These are phyloP conservation scores for Cylloceria caligata DNA, from an alignment of 2,888 invertebrate genomes.

Conservation along the genomic window DNA sequence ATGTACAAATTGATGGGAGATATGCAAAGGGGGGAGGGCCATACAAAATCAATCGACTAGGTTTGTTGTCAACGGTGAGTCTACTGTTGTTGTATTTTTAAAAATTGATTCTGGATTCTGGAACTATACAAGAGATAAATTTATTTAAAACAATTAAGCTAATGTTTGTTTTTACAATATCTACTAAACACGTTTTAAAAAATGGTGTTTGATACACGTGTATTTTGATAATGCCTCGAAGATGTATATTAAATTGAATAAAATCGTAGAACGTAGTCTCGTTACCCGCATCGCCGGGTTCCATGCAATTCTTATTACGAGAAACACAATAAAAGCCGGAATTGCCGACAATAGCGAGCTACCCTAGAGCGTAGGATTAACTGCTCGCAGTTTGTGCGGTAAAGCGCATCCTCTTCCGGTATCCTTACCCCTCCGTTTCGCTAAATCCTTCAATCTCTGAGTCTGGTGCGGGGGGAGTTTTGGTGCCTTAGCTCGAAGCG, in stretches of 20 bases:
- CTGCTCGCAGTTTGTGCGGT: not conserved
- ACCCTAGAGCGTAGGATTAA: not conserved
- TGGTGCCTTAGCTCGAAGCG: not conserved
- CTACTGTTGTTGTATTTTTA: not conserved
- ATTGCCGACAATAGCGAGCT: not conserved
- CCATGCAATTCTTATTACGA: not conserved
- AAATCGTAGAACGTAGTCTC: not conserved
- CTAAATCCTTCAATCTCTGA: slow-evolving; percentile 16
- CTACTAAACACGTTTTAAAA: no score
- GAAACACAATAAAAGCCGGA: not conserved
- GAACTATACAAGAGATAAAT: not conserved
- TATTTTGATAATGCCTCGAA: no score
- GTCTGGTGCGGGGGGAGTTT: not conserved
- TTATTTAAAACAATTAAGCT: not conserved
- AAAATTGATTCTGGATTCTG: not conserved
- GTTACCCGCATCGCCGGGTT: not conserved
- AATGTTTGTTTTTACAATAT: not conserved
- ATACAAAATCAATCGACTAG: slow-evolving; percentile 13
- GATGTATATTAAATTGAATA: not conserved
- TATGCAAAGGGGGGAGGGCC: slow-evolving; percentile 1
- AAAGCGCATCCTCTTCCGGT: slow-evolving; percentile 20
- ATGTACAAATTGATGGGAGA: slow-evolving; percentile 46
- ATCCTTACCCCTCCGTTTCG: not conserved
- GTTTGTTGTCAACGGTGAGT: not conserved
- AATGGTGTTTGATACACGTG: no score